Percentiles rank a stretch among this genome's conserved stretches.
phyloP scores from a whole-genome alignment of 2,797 vertebrate species.

The Aplochiton taeniatus region DNA sequence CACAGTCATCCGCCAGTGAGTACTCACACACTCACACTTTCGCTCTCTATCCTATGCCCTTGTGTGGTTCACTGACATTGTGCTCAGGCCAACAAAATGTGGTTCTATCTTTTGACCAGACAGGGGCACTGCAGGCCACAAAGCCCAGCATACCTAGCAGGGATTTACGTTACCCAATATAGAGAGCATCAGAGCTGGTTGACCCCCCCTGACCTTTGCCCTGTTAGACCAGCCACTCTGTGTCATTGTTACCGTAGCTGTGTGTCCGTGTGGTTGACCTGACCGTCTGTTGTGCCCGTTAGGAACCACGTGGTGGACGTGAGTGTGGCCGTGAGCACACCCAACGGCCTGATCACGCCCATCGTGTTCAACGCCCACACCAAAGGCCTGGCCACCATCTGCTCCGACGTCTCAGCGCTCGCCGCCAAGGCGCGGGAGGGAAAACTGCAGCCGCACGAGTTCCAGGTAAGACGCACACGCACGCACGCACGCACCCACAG shows the following conservation, averaged over 20 bases:
- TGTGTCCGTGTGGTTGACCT: background rate
- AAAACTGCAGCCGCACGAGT: slow-evolving; percentile 95
- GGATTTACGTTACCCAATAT: no score
- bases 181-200: no score
- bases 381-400: slow-evolving; percentile 90
- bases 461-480: slow-evolving; percentile 80
- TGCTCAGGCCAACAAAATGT: no score
- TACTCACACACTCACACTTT: slow-evolving; percentile 34
- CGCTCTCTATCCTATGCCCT: slow-evolving; percentile 7
- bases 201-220: no score
- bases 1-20: slow-evolving; percentile 97
- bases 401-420: slow-evolving; percentile 83
- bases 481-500: background rate
- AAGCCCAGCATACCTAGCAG: no score
- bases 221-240: no score
- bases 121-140: no score
- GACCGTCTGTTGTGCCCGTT: slow-evolving; percentile 20
- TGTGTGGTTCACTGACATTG: no score
- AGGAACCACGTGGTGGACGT: slow-evolving; percentile 97
- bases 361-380: slow-evolving; percentile 95
- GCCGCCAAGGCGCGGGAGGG: slow-evolving; percentile 90
- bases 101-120: no score
- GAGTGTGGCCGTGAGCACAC: slow-evolving; percentile 92
- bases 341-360: slow-evolving; percentile 93
- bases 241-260: background rate